Base-by-base conservation (phyloP, 1,140 invertebrate species). In the Anoplolepis gracilipes region DNA sequence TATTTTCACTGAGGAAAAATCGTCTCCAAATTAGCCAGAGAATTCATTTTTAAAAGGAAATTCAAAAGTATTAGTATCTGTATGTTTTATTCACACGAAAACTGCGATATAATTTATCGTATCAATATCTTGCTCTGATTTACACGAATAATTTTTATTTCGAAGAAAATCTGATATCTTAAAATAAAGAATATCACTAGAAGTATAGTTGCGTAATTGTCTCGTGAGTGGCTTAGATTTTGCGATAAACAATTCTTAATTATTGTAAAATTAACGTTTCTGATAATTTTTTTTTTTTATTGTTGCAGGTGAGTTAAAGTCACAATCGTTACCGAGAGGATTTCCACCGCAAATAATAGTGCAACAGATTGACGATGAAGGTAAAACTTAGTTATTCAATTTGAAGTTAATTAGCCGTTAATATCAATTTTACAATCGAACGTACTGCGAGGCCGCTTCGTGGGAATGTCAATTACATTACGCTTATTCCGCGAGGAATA, bases 231-330 rank as follows among this genome's bases (percentile, higher is more conserved):
- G 28, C 64, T 64, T 11, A 59, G 7, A 55, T 11, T 16, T 1
- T 61, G 7, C 0, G 16, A 11, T 46, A 61, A 79, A 19, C 10
- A 19, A 77, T 70, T 2, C 55, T 85, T 78, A 70, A 81, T 13
- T n/a, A 57, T 1, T n/a, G 16, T 39, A 42, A 70, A 33, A 59
- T 4, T 36, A 53, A 3, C 53, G 2, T 33, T 30, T 55, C 70
- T 57, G 42, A 77, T 76, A 62, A 62, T 10, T 55, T 87, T 65
- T 78, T 25, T 30, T 87, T 85, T 73, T 91, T 94, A 3, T 55
- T 92, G 86, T 95, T 95, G 33, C 92, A 95, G 95, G 95, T 95
- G 94, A 95, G 95, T 95, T 93, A 19, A 95, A 95, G 86, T 95
- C 95, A 73, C 86, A 95, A 89, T 95, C 95, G n/a, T 89, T 95